These are phyloP conservation scores for Danaus plexippus DNA, from an alignment of 1,140 invertebrate species.

Conservation along the genomic window DNA sequence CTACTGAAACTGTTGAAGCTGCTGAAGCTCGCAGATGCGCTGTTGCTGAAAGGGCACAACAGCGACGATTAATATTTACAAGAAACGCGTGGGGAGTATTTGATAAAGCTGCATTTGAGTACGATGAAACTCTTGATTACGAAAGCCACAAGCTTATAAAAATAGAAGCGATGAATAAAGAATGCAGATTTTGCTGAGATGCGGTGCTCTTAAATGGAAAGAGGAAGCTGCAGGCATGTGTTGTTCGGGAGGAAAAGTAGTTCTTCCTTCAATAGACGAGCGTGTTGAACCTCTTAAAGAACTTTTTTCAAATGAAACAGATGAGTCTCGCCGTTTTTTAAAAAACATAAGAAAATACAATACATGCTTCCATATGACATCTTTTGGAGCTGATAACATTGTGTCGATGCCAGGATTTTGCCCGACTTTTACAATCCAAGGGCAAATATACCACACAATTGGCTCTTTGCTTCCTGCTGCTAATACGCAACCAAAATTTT, in stretches of 20 bases:
- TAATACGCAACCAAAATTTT: slow-evolving; percentile 23
- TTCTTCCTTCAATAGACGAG: slow-evolving; percentile 25
- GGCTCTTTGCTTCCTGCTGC: slow-evolving; percentile 20
- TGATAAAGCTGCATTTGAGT: slow-evolving; percentile 26
- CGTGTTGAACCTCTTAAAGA: slow-evolving; percentile 28
- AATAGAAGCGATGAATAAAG: slow-evolving; percentile 17
- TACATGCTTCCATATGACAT: slow-evolving; percentile 30
- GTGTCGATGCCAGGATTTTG: slow-evolving; percentile 25
- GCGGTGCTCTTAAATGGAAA: slow-evolving; percentile 33
- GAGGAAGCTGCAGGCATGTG: slow-evolving; percentile 30
- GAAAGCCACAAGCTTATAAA: slow-evolving; percentile 30
- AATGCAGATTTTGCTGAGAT: slow-evolving; percentile 34
- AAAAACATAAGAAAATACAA: slow-evolving; percentile 30
- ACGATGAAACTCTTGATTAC: slow-evolving; percentile 26
- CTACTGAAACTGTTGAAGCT: slow-evolving; percentile 22
- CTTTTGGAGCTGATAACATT: slow-evolving; percentile 28
- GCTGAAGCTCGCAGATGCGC: slow-evolving; percentile 26
- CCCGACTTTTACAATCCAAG: slow-evolving; percentile 27
- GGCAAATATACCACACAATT: slow-evolving; percentile 15
- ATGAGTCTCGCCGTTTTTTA: slow-evolving; percentile 30
- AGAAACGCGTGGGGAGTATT: slow-evolving; percentile 29
- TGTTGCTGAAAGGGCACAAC: slow-evolving; percentile 29
- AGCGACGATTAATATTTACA: slow-evolving; percentile 30
- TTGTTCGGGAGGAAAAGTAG: slow-evolving; percentile 26
- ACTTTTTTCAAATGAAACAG: slow-evolving; percentile 31